Percentiles rank a stretch among this genome's conserved stretches.
phyloP scores from a whole-genome alignment of 1,140 invertebrate species.

The Rhyzopertha dominica region DNA sequence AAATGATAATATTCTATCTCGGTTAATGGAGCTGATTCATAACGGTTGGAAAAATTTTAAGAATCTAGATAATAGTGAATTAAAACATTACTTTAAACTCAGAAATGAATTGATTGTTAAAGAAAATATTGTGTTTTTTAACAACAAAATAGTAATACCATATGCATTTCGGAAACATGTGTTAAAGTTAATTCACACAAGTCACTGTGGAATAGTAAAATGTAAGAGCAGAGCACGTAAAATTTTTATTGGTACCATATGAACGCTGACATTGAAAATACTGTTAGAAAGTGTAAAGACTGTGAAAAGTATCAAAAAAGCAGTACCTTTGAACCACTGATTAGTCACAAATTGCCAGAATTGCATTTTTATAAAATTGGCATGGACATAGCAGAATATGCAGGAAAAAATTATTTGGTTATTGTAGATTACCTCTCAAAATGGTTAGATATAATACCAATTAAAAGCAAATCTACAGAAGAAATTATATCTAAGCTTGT shows the following conservation, averaged over 20 bases:
- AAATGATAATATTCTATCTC: constrained; percentile 5
- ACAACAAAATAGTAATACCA: constrained; percentile 14
- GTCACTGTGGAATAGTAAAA: neutral
- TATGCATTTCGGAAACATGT: neutral
- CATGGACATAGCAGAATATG: constrained; percentile 6
- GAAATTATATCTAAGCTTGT: neutral
- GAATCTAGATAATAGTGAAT: neutral
- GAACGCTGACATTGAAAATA: constrained; percentile 2
- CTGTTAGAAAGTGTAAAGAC: constrained; percentile 2
- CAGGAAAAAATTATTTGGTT: constrained; percentile 2
- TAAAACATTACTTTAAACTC: constrained; percentile 8
- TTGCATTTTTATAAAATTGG: neutral
- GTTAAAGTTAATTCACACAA: constrained; percentile 3
- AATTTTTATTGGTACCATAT: constrained; percentile 7
- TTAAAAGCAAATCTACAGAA: neutral
- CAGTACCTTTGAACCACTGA: neutral
- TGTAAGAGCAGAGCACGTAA: neutral
- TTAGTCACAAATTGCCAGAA: neutral
- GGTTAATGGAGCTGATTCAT: neutral
- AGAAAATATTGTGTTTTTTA: constrained; percentile 12
- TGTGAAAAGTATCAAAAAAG: neutral
- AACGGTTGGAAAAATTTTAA: constrained; percentile 6
- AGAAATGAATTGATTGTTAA: constrained; percentile 9
- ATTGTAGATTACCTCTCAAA: neutral
- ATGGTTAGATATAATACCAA: constrained; percentile 2